A percentile compares a stretch with the other conserved stretches of the same genome.
phyloP scores from a whole-genome alignment of 2,888 invertebrate genomes.

The Drosophila heteroneura region DNA sequence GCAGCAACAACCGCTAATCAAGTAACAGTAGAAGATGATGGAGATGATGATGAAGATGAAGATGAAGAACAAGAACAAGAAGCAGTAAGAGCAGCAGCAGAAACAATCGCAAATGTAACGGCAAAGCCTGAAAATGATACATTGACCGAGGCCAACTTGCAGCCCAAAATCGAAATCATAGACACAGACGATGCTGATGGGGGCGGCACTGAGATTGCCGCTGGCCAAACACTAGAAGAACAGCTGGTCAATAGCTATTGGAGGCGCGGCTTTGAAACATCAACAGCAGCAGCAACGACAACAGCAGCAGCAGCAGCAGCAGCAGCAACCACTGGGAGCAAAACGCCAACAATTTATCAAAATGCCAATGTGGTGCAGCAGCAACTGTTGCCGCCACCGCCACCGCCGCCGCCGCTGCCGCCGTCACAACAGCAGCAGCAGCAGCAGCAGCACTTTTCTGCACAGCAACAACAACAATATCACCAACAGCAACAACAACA shows the following conservation, averaged over 20 bases:
- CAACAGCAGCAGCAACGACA: conserved; percentile 45
- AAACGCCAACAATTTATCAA: conserved; percentile 83
- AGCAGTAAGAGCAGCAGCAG: conserved; percentile 10
- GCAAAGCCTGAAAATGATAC: conserved; percentile 37
- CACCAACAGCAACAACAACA: conserved; percentile 57
- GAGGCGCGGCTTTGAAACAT: conserved; percentile 89
- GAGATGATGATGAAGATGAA: conserved; percentile 1
- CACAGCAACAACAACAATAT: conserved; percentile 56
- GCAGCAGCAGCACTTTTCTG: conserved; percentile 53
- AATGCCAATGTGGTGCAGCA: conserved; percentile 73
- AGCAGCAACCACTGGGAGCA: conserved; percentile 53
- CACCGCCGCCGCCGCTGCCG: conserved; percentile 71
- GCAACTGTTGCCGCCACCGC: conserved; percentile 85
- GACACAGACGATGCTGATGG: conserved; percentile 39
- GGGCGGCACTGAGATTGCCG: conserved; percentile 3
- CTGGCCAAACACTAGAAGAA: conserved; percentile 88
- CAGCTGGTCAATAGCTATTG: conserved; percentile 92
- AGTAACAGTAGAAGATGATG: conserved; percentile 25
- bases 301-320: conserved; percentile 23
- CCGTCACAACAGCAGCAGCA: conserved; percentile 37
- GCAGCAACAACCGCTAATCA: conserved; percentile 61
- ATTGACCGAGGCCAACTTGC: conserved; percentile 23
- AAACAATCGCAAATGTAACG: conserved; percentile 13
- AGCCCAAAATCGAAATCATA: conserved; percentile 54
- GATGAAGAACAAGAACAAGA: conserved; percentile 7